These are phyloP conservation scores for Pseudochirops cupreus DNA, from an alignment of 2,797 vertebrate genomes.

Conservation along the genomic window DNA sequence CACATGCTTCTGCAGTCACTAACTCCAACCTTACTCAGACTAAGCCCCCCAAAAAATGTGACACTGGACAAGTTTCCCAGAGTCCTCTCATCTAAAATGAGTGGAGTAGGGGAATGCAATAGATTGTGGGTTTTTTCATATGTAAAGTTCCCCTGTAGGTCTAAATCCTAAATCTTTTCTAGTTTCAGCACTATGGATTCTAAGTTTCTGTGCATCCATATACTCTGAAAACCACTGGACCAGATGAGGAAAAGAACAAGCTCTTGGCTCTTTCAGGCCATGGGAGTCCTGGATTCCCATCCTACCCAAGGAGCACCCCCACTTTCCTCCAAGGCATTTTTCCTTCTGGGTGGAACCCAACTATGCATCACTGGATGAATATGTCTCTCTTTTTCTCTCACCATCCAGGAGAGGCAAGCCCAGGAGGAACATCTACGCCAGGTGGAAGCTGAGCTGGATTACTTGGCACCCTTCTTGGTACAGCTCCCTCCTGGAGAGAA, in stretches of 20 bases:
- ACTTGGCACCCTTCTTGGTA: conserved; percentile 86
- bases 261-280: neutral
- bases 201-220: neutral
- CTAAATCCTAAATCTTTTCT: neutral
- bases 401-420: conserved; percentile 79
- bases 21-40: neutral
- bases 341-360: neutral
- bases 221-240: neutral
- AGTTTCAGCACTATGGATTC: neutral
- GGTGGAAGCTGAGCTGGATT: conserved; percentile 84
- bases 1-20: neutral
- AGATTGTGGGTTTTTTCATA: neutral
- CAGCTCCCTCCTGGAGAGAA: conserved; percentile 79
- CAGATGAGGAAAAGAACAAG: neutral
- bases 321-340: neutral
- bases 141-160: neutral
- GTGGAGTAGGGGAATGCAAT: neutral
- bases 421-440: conserved; percentile 81
- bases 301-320: neutral
- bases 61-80: neutral
- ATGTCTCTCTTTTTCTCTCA: neutral
- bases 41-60: neutral
- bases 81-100: neutral
- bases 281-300: neutral
- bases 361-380: neutral